Percentiles rank a stretch among this genome's conserved stretches.
Evolutionary conservation across 2,888 invertebrate genomes (phyloP).

Genomic region (Pinctada fucata): DNA sequence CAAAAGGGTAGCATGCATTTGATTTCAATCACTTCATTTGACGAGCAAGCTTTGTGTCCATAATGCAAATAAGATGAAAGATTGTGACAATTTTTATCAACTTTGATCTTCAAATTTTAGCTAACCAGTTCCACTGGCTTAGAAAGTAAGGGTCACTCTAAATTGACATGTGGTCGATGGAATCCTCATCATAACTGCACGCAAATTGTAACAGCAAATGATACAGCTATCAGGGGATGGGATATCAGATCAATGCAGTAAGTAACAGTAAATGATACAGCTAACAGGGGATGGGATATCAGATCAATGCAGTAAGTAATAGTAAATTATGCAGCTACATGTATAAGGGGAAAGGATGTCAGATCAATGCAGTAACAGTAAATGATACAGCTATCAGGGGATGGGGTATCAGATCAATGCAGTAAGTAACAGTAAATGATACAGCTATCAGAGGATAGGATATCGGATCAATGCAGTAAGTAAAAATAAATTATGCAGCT

Average conservation of each 20-base stretch:
- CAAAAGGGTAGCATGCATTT: too few relatives aligned
- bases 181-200: conserved; percentile 94
- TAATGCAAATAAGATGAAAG: too few relatives aligned
- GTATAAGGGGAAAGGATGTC: too few relatives aligned
- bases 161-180: conserved; percentile 93
- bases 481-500: too few relatives aligned
- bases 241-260: conserved; percentile 86
- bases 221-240: conserved; percentile 90
- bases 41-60: too few relatives aligned
- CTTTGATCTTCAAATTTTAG: conserved; percentile 43
- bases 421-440: conserved; percentile 86
- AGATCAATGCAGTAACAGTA: conserved; percentile 86
- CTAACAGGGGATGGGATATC: conserved; percentile 92
- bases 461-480: conserved; percentile 83
- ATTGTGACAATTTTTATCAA: too few relatives aligned
- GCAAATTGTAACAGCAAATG: conserved; percentile 91
- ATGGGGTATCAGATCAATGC: conserved; percentile 88
- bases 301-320: conserved; percentile 81
- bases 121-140: conserved; percentile 73
- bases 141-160: conserved; percentile 85
- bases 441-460: conserved; percentile 92
- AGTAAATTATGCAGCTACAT: too few relatives aligned
- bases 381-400: conserved; percentile 91
- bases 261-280: conserved; percentile 88
- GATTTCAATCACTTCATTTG: too few relatives aligned